Conservation (phyloP, 1,140 invertebrate species). For the Schmidtea mediterranea region DNA sequence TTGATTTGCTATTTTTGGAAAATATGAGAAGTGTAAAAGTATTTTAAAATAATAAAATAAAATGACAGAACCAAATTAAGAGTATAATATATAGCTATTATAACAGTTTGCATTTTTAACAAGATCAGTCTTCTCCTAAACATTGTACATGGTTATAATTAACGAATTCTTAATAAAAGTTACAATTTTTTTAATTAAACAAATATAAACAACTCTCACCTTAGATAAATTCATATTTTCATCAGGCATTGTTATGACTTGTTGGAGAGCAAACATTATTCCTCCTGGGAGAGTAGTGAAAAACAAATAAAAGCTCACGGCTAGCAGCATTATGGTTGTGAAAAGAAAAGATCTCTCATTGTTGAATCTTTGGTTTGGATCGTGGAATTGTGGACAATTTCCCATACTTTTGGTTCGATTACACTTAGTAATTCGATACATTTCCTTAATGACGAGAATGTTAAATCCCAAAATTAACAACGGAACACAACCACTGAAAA, state of each 20-base stretch:
- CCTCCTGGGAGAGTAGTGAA: constrained; percentile 21
- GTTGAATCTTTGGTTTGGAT: neutral
- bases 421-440: constrained; percentile 13
- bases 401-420: neutral
- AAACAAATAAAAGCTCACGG: constrained; percentile 23
- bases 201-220: neutral
- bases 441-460: constrained; percentile 19
- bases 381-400: neutral
- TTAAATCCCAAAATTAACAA: constrained; percentile 18
- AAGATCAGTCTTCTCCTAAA: too few species aligned
- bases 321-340: constrained; percentile 21
- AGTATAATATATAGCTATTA: too few species aligned
- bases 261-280: constrained; percentile 14
- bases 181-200: too few species aligned
- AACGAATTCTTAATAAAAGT: too few species aligned
- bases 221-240: constrained; percentile 4
- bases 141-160: too few species aligned
- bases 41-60: too few species aligned
- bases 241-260: constrained; percentile 8
- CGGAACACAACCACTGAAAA: constrained; percentile 18
- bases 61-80: too few species aligned
- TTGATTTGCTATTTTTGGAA: too few species aligned
- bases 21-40: too few species aligned
- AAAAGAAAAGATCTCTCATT: constrained; percentile 11
- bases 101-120: too few species aligned